Conservation (phyloP, 2,113 vertebrate genomes). For the Dicrurus megarhynchus region DNA sequence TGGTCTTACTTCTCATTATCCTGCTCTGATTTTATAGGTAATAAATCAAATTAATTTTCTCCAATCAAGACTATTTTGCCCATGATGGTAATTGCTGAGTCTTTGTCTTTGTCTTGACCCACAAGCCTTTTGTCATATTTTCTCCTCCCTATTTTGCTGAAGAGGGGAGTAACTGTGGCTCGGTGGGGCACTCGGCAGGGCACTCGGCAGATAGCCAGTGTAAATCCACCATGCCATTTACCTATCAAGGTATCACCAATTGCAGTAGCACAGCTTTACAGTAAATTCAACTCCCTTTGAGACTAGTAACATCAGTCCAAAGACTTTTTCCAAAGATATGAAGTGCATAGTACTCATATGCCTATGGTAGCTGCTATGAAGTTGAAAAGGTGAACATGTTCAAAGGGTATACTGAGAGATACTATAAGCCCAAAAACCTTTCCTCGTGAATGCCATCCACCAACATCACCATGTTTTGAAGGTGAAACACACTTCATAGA, state of each 20-base stretch:
- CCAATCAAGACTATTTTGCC: neutral
- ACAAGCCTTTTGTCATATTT: neutral
- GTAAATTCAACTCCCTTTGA: neutral
- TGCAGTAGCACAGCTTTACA: neutral
- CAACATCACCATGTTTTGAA: rapidly evolving
- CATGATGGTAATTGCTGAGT: neutral
- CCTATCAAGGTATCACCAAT: neutral
- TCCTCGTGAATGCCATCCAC: neutral
- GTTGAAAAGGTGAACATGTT: neutral
- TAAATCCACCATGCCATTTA: neutral
- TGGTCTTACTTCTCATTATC: neutral
- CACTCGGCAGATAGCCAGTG: rapidly evolving
- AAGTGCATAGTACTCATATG: neutral
- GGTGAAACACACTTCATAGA: neutral
- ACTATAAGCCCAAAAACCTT: neutral
- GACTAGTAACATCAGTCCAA: neutral
- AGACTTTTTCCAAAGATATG: neutral
- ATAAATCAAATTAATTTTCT: neutral
- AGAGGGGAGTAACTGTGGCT: neutral
- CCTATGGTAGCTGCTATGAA: neutral
- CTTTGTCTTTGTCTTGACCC: neutral
- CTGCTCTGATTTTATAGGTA: neutral
- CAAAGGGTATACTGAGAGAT: neutral
- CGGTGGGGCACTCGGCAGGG: neutral
- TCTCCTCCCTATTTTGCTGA: neutral